These are phyloP conservation scores for Drosophila mettleri DNA, from an alignment of 2,888 invertebrate species.

Conservation along the genomic window DNA sequence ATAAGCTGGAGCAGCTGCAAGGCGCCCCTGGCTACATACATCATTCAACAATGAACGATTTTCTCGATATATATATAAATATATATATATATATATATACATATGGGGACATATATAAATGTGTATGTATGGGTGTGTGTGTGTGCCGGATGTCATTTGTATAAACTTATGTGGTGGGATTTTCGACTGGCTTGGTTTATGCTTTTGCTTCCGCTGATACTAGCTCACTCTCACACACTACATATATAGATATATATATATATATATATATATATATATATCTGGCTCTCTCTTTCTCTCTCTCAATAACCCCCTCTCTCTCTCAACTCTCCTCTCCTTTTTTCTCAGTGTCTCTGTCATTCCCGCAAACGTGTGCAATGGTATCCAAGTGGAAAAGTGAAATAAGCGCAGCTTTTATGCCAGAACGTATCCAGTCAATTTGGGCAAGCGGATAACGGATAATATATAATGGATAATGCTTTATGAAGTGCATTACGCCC, in stretches of 20 bases:
- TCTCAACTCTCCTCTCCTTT: neutral
- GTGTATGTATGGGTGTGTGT: slow-evolving; percentile 11
- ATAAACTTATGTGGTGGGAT: slow-evolving; percentile 63
- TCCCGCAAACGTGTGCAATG: slow-evolving; percentile 41
- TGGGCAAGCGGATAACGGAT: slow-evolving; percentile 39
- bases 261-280: no score
- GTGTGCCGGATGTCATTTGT: slow-evolving; percentile 72
- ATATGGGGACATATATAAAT: neutral
- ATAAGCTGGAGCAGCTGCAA: slow-evolving; percentile 38
- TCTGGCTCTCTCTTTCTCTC: neutral
- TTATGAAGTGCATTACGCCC: slow-evolving; percentile 17
- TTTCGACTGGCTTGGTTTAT: slow-evolving; percentile 50
- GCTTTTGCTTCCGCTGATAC: slow-evolving; percentile 12
- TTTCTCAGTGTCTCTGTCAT: neutral
- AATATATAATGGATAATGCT: slow-evolving; percentile 26
- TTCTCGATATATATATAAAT: neutral
- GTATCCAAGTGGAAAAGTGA: slow-evolving; percentile 64
- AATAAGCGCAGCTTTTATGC: slow-evolving; percentile 67
- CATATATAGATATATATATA: no score
- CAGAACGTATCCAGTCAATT: slow-evolving; percentile 52
- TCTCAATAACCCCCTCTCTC: neutral
- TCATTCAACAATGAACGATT: slow-evolving; percentile 66
- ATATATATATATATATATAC: neutral
- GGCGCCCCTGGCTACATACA: slow-evolving; percentile 60
- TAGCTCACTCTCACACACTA: neutral